Conservation (phyloP, 2,888 invertebrate species). For the Beris chalybata region DNA sequence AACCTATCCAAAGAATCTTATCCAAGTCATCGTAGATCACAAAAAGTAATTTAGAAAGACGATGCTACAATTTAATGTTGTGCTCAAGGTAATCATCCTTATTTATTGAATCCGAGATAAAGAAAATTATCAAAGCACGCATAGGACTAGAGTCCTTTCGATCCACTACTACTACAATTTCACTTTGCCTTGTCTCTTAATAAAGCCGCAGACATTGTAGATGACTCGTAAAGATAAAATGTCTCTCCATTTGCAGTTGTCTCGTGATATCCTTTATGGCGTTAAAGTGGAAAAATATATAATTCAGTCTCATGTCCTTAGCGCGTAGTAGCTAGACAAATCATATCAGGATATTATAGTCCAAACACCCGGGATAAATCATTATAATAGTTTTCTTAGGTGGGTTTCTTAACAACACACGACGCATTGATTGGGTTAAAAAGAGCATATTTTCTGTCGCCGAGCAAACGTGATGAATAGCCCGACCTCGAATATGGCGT, state of each 20-base stretch:
- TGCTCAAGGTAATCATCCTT: conserved; percentile 30
- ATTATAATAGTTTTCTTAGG: conserved; percentile 31
- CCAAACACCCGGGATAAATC: conserved; percentile 28
- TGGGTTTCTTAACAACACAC: conserved; percentile 7
- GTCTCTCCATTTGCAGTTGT: conserved; percentile 16
- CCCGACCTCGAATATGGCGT: neutral
- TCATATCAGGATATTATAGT: conserved; percentile 32
- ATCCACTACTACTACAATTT: neutral
- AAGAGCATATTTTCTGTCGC: neutral
- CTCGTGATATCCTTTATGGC: conserved; percentile 26
- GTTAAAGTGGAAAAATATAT: conserved; percentile 33
- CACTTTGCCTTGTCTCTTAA: conserved; percentile 22
- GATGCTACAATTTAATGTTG: conserved; percentile 17
- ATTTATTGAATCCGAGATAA: conserved; percentile 28
- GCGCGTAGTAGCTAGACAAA: conserved; percentile 29
- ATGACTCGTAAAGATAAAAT: conserved; percentile 31
- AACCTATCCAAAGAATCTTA: no score
- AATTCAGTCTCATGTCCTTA: conserved; percentile 29
- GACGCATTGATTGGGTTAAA: neutral
- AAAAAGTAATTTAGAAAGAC: neutral
- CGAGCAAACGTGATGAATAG: neutral
- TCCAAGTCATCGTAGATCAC: no score
- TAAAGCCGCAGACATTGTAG: conserved; percentile 29
- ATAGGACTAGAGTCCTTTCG: neutral
- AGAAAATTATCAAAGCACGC: conserved; percentile 15